These are phyloP conservation scores for Sylvietta virens DNA, from an alignment of 2,113 vertebrate genomes.

Conservation along the genomic window DNA sequence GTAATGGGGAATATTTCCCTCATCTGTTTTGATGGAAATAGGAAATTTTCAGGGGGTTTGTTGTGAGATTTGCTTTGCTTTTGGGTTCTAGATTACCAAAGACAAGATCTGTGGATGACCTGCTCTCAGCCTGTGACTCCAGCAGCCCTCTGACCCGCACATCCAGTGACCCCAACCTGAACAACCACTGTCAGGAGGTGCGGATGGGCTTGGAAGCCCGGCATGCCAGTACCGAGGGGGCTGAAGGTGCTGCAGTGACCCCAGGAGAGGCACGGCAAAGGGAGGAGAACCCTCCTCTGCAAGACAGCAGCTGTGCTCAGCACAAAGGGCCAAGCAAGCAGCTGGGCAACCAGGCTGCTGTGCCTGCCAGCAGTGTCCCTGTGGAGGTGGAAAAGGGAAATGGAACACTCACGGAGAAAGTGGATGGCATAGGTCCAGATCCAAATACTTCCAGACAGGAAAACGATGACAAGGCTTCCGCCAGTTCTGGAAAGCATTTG, in stretches of 20 bases:
- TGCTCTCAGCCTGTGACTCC: conserved; percentile 89
- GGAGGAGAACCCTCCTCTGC: not conserved
- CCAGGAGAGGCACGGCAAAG: conserved; percentile 9
- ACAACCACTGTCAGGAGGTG: conserved; percentile 92
- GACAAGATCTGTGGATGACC: conserved; percentile 95
- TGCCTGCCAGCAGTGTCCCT: not conserved
- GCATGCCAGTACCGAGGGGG: conserved; percentile 39
- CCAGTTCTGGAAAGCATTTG: not conserved
- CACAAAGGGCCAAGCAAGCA: conserved; percentile 39
- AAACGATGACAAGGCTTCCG: not conserved
- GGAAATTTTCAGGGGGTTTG: not conserved
- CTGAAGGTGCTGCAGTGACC: not conserved
- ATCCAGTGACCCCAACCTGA: conserved; percentile 97
- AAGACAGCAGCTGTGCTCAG: conserved; percentile 42
- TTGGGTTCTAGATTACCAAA: conserved; percentile 85
- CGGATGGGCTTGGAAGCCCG: conserved; percentile 76
- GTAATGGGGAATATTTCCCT: not conserved
- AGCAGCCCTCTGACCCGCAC: conserved; percentile 88
- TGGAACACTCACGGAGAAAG: not conserved
- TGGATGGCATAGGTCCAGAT: not conserved
- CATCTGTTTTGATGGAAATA: not conserved
- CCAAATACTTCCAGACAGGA: not conserved
- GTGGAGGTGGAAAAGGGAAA: conserved; percentile 7
- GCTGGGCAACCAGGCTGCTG: not conserved
- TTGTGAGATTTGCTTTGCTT: not conserved